Conservation (phyloP, 2,888 invertebrate species). For the Criorhina ranunculi region DNA sequence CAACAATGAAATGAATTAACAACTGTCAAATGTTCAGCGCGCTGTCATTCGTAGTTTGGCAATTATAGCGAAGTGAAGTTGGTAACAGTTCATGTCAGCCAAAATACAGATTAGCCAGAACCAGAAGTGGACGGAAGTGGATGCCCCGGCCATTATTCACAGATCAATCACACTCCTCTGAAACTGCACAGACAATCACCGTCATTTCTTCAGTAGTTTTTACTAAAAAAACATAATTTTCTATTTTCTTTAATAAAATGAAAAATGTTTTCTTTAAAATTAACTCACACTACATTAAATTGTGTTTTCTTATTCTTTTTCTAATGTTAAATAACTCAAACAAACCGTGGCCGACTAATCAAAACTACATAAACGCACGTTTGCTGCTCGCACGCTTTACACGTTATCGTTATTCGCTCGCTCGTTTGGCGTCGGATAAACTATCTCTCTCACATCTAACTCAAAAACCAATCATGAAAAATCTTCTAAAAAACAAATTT, state of each 20-base stretch:
- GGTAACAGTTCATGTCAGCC: no score
- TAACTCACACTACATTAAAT: slow-evolving; percentile 39
- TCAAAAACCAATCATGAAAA: slow-evolving; percentile 26
- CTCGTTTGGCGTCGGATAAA: slow-evolving; percentile 69
- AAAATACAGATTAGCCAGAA: slow-evolving; percentile 18
- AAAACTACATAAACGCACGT: slow-evolving; percentile 56
- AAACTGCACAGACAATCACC: slow-evolving; percentile 45
- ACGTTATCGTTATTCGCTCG: slow-evolving; percentile 64
- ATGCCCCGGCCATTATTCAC: slow-evolving; percentile 3
- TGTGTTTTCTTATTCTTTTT: slow-evolving; percentile 50
- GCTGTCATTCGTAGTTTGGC: no score
- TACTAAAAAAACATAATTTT: slow-evolving; percentile 16
- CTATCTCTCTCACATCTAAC: slow-evolving; percentile 28
- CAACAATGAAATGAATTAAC: no score
- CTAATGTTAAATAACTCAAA: slow-evolving; percentile 27
- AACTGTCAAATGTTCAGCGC: no score
- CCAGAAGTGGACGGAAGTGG: slow-evolving; percentile 4
- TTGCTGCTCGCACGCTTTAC: slow-evolving; percentile 73
- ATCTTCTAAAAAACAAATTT: slow-evolving; percentile 28
- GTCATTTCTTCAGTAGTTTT: slow-evolving; percentile 38
- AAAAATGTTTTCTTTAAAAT: not conserved
- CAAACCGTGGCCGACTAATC: slow-evolving; percentile 69
- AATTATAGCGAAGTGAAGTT: no score
- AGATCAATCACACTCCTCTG: slow-evolving; percentile 1
- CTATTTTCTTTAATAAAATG: slow-evolving; percentile 8